These are phyloP conservation scores for Drosophila nasuta DNA, from an alignment of 1,140 invertebrate species.

Conservation along the genomic window DNA sequence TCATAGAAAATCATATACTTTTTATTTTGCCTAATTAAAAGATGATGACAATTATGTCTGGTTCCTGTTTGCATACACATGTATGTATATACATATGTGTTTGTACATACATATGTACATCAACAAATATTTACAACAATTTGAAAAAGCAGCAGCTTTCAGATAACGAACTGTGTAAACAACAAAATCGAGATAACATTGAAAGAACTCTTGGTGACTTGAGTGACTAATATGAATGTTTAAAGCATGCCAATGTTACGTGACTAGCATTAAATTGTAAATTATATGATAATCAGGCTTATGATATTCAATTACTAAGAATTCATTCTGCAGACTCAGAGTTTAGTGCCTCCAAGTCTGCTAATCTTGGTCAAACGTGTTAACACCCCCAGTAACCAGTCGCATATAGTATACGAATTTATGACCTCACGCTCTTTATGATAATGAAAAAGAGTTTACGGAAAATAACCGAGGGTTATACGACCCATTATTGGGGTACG, in stretches of 20 bases:
- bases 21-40: conserved; percentile 31
- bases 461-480: conserved; percentile 40
- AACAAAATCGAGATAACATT: conserved; percentile 32
- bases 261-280: conserved; percentile 4
- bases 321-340: neutral
- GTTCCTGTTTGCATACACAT: conserved; percentile 15
- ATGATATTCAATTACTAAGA: neutral
- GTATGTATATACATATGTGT: neutral
- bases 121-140: conserved; percentile 50
- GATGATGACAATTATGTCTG: conserved; percentile 25
- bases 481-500: neutral
- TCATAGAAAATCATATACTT: conserved; percentile 15
- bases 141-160: conserved; percentile 8
- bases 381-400: conserved; percentile 5
- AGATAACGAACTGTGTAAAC: conserved; percentile 40
- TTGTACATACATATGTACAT: conserved; percentile 3
- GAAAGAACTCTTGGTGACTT: conserved; percentile 14
- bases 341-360: neutral
- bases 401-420: neutral
- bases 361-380: conserved; percentile 6
- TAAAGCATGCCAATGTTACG: conserved; percentile 13
- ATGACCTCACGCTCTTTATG: neutral
- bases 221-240: conserved; percentile 26
- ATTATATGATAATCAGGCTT: neutral
- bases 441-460: neutral